Evolutionary conservation across 2,113 vertebrate genomes (phyloP).

Genomic region (Myrmecophaga tridactyla): DNA sequence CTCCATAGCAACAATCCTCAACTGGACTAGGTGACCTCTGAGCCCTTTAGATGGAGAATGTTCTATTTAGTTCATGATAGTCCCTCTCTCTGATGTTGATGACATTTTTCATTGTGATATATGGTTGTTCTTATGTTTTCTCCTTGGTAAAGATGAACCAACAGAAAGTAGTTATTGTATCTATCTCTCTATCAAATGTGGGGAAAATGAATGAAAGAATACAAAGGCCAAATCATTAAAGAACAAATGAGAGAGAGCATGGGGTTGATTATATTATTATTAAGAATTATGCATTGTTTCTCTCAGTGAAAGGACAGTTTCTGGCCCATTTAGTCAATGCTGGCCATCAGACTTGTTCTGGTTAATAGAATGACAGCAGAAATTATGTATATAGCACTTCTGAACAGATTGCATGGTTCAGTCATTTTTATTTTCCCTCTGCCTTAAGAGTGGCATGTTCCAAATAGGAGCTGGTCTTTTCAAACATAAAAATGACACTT

Average conservation of each 20-base stretch:
- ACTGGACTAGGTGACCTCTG: no score
- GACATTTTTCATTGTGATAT: background rate
- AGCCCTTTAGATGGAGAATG: background rate
- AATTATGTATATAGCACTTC: background rate
- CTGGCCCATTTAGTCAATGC: background rate
- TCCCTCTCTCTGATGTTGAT: background rate
- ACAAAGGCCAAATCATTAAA: background rate
- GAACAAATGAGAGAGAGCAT: background rate
- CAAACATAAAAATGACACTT: background rate
- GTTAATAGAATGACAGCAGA: background rate
- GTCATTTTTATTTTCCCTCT: background rate
- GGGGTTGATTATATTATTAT: background rate
- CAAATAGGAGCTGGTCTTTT: background rate
- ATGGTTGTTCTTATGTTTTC: background rate
- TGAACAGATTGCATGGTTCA: background rate
- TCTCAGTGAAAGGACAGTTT: background rate
- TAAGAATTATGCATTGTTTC: background rate
- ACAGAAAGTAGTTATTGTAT: background rate
- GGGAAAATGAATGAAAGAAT: background rate
- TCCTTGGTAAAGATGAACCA: background rate
- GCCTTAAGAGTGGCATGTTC: background rate
- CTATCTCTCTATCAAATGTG: background rate
- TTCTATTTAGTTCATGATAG: no score
- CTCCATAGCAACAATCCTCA: background rate
- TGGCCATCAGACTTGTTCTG: background rate